These are phyloP conservation scores for Mesaphorura yosii DNA, from an alignment of 1,140 invertebrate genomes.

Conservation along the genomic window DNA sequence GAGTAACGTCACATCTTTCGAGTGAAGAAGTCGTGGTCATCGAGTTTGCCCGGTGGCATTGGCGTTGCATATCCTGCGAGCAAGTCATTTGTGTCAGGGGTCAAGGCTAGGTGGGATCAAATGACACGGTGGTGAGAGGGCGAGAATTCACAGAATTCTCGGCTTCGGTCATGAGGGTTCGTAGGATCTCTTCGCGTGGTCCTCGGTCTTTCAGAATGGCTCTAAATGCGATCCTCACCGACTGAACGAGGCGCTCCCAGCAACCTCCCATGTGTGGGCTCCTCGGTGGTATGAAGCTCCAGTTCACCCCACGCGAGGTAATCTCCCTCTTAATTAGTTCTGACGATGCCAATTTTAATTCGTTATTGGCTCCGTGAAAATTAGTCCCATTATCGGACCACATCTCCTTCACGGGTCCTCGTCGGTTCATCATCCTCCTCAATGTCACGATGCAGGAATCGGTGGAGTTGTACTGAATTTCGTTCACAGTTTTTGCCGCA, in stretches of 20 bases:
- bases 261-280: slow-evolving; percentile 34
- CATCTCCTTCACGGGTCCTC: no score
- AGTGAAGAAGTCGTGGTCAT: background rate
- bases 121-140: slow-evolving; percentile 27
- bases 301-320: slow-evolving; percentile 12
- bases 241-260: slow-evolving; percentile 35
- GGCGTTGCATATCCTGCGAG: slow-evolving; percentile 13
- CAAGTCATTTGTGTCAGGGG: slow-evolving; percentile 31
- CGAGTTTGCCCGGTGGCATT: slow-evolving; percentile 6
- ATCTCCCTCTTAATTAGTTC: background rate
- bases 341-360: slow-evolving; percentile 6
- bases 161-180: slow-evolving; percentile 31
- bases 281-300: slow-evolving; percentile 34
- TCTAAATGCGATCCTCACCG: slow-evolving; percentile 32
- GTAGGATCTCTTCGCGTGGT: slow-evolving; percentile 30
- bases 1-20: background rate
- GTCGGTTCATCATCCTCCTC: no score
- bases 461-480: no score
- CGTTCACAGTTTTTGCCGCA: no score
- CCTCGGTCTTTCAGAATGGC: slow-evolving; percentile 2
- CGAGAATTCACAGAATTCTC: slow-evolving; percentile 33
- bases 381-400: slow-evolving; percentile 39
- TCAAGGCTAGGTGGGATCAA: slow-evolving; percentile 32
- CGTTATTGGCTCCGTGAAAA: slow-evolving; percentile 34
- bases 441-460: no score